Evolutionary conservation across 2,888 invertebrate genomes (phyloP).

Genomic region (Pristionchus entomophagus): DNA sequence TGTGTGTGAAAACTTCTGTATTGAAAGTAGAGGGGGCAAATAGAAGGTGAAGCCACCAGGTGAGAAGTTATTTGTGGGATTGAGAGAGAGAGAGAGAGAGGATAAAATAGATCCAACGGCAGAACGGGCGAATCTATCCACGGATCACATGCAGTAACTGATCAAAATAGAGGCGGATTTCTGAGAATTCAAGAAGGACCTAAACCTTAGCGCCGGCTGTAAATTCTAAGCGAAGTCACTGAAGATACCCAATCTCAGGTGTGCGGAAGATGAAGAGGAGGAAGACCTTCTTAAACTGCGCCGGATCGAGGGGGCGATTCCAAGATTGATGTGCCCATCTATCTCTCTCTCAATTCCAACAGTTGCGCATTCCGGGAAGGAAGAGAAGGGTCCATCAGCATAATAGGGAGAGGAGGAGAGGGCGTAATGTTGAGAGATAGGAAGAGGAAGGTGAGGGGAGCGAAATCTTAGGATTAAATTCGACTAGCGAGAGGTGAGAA

Average conservation of each 20-base stretch:
- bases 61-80: conserved; percentile 15
- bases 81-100: background rate
- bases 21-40: conserved; percentile 3
- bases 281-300: conserved; percentile 30
- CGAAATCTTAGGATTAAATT: too few species aligned
- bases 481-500: too few species aligned
- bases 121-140: background rate
- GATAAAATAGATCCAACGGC: conserved; percentile 13
- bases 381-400: conserved; percentile 32
- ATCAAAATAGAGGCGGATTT: background rate
- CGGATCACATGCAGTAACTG: too few species aligned
- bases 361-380: conserved; percentile 10
- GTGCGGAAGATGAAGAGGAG: background rate
- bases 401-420: conserved; percentile 23
- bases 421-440: conserved; percentile 33
- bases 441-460: background rate
- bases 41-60: conserved; percentile 26
- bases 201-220: too few species aligned
- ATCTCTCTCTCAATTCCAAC: conserved; percentile 16
- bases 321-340: background rate
- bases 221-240: too few species aligned
- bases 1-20: conserved; percentile 21
- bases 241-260: conserved; percentile 2
- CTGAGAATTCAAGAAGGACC: too few species aligned
- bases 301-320: conserved; percentile 21